These are phyloP conservation scores for Mus caroli DNA, from an alignment of 2,797 vertebrate genomes.

Conservation along the genomic window DNA sequence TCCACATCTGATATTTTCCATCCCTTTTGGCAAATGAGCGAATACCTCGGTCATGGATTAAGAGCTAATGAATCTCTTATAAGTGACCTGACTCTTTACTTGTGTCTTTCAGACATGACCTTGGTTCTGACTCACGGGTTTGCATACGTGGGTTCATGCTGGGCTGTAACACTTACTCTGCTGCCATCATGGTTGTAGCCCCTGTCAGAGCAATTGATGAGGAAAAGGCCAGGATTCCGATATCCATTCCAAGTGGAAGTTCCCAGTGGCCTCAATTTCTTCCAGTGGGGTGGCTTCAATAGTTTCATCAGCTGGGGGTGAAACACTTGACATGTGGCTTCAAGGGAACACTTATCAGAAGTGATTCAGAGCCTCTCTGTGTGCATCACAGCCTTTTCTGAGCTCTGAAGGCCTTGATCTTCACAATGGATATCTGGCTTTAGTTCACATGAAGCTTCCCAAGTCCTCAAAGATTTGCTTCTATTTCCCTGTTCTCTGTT, in stretches of 20 bases:
- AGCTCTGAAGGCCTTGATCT: rapidly evolving
- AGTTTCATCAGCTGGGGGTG: background rate
- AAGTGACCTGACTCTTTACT: background rate
- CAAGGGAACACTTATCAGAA: background rate
- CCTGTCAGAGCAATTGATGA: rapidly evolving
- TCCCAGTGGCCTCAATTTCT: background rate
- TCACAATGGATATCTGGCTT: rapidly evolving
- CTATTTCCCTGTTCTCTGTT: too few species aligned
- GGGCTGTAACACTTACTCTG: background rate
- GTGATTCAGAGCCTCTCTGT: too few species aligned
- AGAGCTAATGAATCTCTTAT: background rate
- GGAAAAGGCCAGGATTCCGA: background rate
- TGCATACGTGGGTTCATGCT: background rate
- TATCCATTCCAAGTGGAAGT: rapidly evolving
- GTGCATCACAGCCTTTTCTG: too few species aligned
- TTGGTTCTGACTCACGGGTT: background rate
- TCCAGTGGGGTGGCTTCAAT: background rate
- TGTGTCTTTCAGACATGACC: background rate
- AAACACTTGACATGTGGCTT: background rate
- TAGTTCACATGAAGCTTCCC: too few species aligned
- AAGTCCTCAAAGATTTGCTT: background rate
- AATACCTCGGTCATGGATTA: background rate
- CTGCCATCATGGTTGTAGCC: background rate
- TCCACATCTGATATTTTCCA: background rate
- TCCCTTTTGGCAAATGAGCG: background rate